Percentiles rank a stretch among this genome's conserved stretches.
Evolutionary conservation across 2,797 vertebrate species (phyloP).

Genomic region (Epinephelus malabaricus): DNA sequence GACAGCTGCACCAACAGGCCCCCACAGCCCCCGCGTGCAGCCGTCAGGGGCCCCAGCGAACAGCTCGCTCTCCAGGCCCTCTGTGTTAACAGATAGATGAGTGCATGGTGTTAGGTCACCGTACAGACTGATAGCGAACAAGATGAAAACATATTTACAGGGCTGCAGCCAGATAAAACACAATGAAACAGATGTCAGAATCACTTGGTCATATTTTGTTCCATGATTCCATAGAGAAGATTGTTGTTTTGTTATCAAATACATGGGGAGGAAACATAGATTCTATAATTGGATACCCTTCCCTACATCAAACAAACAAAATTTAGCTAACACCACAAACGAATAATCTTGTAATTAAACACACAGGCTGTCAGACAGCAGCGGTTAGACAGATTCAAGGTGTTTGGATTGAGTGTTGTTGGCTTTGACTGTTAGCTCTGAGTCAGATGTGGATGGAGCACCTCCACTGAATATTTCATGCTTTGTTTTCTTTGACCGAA

Average conservation of each 20-base stretch:
- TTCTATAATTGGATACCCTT: not conserved
- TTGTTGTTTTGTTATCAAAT: conserved; percentile 4
- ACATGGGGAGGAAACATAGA: not conserved
- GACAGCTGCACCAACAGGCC: conserved; percentile 91
- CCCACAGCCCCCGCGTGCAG: conserved; percentile 74
- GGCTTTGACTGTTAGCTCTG: conserved; percentile 42
- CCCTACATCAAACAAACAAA: not conserved
- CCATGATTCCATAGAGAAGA: not conserved
- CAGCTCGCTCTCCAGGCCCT: conserved; percentile 78
- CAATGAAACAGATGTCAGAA: conserved; percentile 48
- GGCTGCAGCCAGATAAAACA: conserved; percentile 44
- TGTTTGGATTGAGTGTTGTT: conserved; percentile 31
- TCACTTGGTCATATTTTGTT: not conserved
- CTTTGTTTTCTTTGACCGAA: conserved; percentile 62
- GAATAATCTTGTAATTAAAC: conserved; percentile 17
- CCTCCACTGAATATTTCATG: conserved; percentile 75
- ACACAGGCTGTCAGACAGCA: not conserved
- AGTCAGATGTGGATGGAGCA: conserved; percentile 60
- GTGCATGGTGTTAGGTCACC: conserved; percentile 69
- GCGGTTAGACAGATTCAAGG: not conserved
- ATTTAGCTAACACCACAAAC: not conserved
- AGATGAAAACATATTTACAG: conserved; percentile 69
- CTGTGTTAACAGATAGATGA: conserved; percentile 88
- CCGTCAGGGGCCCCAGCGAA: conserved; percentile 70
- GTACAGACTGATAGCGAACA: conserved; percentile 36